phyloP scores from a whole-genome alignment of 2,888 invertebrate species.

The Auanema freiburgensis region DNA sequence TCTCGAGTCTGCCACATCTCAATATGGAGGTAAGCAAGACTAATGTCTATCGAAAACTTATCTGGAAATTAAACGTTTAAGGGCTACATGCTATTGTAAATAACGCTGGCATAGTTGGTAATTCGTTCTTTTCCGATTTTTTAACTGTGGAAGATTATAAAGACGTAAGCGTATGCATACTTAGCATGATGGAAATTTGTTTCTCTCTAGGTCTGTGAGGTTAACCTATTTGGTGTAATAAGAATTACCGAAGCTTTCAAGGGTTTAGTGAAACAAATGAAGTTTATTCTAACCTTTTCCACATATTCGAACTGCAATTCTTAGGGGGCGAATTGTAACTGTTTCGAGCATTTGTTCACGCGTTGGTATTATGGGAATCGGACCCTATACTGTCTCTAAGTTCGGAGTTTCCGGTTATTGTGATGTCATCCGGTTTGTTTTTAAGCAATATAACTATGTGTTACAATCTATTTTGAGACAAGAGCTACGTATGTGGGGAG shows the following conservation, averaged over 20 bases:
- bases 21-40: constrained; percentile 12
- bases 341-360: constrained; percentile 65
- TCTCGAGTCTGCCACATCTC: constrained; percentile 31
- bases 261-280: constrained; percentile 49
- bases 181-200: neutral
- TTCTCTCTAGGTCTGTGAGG: constrained; percentile 25
- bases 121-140: constrained; percentile 63
- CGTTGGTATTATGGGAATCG: constrained; percentile 57
- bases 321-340: constrained; percentile 66
- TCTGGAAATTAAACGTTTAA: constrained; percentile 13
- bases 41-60: no score
- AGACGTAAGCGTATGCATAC: constrained; percentile 26
- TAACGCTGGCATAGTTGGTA: constrained; percentile 60
- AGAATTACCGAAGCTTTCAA: constrained; percentile 55
- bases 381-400: constrained; percentile 59
- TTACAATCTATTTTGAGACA: constrained; percentile 28
- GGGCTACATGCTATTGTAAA: constrained; percentile 61
- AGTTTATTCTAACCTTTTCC: constrained; percentile 24
- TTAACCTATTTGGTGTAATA: constrained; percentile 65
- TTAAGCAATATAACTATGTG: neutral
- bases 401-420: constrained; percentile 56
- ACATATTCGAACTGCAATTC: constrained; percentile 2
- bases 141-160: constrained; percentile 62
- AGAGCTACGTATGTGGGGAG: constrained; percentile 54
- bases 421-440: constrained; percentile 51